These are phyloP conservation scores for Halocaridina rubra DNA, from an alignment of 2,888 invertebrate species.

Conservation along the genomic window DNA sequence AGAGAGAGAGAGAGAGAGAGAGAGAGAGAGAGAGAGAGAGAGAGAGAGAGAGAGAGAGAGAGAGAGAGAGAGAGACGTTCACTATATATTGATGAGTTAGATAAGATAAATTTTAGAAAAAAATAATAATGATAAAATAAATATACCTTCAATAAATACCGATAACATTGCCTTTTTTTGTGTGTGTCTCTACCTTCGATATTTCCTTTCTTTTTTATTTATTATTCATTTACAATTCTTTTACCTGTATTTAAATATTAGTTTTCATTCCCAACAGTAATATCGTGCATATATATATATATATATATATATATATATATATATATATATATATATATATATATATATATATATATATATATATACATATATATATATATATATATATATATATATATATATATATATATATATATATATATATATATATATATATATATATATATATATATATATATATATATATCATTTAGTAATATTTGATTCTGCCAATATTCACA, in stretches of 20 bases:
- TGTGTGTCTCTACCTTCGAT: too few relatives aligned
- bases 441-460: background rate
- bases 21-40: background rate
- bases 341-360: background rate
- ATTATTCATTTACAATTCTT: too few relatives aligned
- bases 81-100: background rate
- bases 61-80: background rate
- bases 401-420: constrained; percentile 14
- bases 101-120: too few relatives aligned
- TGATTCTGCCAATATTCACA: too few relatives aligned
- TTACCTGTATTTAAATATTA: too few relatives aligned
- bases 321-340: background rate
- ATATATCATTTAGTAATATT: too few relatives aligned
- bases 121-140: too few relatives aligned
- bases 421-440: constrained; percentile 5
- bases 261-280: too few relatives aligned
- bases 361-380: background rate
- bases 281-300: background rate
- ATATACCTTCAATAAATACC: too few relatives aligned
- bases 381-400: constrained; percentile 1
- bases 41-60: background rate
- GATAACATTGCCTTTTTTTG: too few relatives aligned
- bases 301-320: background rate
- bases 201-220: too few relatives aligned
- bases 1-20: background rate